Evolutionary conservation across 2,888 invertebrate genomes (phyloP), one percentile per base, ranked within the genome.

Genomic region (Uropetala carovei): DNA sequence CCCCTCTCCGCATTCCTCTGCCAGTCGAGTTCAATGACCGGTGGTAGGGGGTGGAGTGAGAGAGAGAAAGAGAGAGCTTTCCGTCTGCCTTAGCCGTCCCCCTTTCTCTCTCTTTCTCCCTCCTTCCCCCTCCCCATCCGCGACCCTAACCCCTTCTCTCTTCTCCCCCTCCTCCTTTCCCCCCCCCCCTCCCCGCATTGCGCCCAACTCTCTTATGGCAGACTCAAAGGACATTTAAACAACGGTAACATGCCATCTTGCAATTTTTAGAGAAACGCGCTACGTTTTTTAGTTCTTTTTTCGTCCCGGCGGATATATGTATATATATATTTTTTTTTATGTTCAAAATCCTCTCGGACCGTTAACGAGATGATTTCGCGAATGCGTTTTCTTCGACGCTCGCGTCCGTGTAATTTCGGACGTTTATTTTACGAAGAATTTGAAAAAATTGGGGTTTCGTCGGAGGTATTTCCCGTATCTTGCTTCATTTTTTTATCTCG

Each of bases 1-100:
- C 89, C 89, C 43, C 64, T 56, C 60, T 89, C 89, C 56, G 89
- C 89, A 89, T 89, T 89, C 89, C 89, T 68, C 64, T 43, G 89
- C 43, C 89, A 64, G 89, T 64, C 43, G 64, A 68, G 89, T 60
- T 89, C 89, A 56, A 18, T 64, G 89, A 89, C 89, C 60, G 91
- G 82, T 75, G 75, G 75, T 75, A 75, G 75, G 92, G 68, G 93
- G 92, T 92, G 92, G 93, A 92, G 59, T 30, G 91, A 82, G 91
- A 92, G 92, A 92, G 91, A 93, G 92, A 92, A 92, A 92, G 92
- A 92, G 92, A 58, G 86, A 64, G 43, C 43, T 27, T 60, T 27
- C 59, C 60, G 60, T 60, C 84, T 57, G 84, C 86, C 60, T 60
- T 57, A n/a, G 84, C 86, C 60, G 89, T 89, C 89, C 56, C 89